Conservation (phyloP, 2,797 vertebrate species). For the Chrysocyon brachyurus region DNA sequence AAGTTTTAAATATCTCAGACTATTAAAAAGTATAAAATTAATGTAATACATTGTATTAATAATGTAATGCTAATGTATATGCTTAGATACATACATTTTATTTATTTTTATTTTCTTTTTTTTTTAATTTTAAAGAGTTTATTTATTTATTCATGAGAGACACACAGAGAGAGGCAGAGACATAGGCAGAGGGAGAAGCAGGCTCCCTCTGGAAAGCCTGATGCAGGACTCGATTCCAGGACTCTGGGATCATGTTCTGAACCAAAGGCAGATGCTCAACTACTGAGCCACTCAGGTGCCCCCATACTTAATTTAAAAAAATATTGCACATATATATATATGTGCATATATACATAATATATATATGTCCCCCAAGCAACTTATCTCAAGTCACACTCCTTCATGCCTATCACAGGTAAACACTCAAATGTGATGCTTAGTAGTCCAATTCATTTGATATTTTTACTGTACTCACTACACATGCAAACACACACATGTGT, state of each 20-base stretch:
- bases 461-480: neutral
- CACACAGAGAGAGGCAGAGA: no score
- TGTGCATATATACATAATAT: no score
- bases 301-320: neutral
- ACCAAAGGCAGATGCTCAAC: no score
- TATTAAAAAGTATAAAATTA: neutral
- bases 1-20: neutral
- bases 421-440: neutral
- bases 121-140: no score
- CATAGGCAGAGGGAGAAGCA: no score
- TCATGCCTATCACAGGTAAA: neutral
- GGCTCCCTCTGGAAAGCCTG: no score
- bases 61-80: neutral
- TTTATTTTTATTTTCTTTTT: no score
- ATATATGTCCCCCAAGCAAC: neutral
- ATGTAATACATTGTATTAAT: neutral
- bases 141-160: no score
- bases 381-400: neutral
- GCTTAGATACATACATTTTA: neutral
- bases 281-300: no score
- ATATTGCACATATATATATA: neutral
- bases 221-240: no score
- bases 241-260: no score
- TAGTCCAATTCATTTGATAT: neutral
- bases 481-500: neutral